phyloP scores from a whole-genome alignment of 2,113 vertebrate species.

The Vulpes lagopus region DNA sequence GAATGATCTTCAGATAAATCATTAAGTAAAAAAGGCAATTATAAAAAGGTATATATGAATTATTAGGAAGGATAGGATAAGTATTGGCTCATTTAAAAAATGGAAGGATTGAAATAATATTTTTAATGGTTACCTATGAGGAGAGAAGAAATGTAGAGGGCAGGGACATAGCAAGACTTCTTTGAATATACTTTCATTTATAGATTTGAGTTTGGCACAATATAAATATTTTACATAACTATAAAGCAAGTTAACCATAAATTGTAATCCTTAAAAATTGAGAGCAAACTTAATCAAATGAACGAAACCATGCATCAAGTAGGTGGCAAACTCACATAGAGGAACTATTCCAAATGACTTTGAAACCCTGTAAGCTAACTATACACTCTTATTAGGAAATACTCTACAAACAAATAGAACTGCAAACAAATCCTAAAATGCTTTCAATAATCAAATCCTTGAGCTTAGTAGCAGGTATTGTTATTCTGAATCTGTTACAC shows the following conservation, averaged over 20 bases:
- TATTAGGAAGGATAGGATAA: neutral
- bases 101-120: neutral
- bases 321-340: neutral
- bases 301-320: neutral
- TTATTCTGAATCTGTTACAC: neutral
- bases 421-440: neutral
- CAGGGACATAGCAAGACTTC: neutral
- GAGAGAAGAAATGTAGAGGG: neutral
- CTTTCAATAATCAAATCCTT: neutral
- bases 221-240: neutral
- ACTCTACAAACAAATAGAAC: neutral
- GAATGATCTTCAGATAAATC: conserved; percentile 11
- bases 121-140: neutral
- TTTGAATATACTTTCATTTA: neutral
- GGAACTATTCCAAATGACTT: neutral
- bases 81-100: neutral
- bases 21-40: neutral
- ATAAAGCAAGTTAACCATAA: neutral
- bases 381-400: neutral
- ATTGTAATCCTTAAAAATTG: conserved; percentile 7
- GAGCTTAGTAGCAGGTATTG: neutral
- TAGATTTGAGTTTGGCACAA: neutral
- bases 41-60: neutral
- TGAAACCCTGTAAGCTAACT: neutral
- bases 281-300: conserved; percentile 14